phyloP scores from a whole-genome alignment of 1,140 invertebrate species.

The Cephus cinctus region DNA sequence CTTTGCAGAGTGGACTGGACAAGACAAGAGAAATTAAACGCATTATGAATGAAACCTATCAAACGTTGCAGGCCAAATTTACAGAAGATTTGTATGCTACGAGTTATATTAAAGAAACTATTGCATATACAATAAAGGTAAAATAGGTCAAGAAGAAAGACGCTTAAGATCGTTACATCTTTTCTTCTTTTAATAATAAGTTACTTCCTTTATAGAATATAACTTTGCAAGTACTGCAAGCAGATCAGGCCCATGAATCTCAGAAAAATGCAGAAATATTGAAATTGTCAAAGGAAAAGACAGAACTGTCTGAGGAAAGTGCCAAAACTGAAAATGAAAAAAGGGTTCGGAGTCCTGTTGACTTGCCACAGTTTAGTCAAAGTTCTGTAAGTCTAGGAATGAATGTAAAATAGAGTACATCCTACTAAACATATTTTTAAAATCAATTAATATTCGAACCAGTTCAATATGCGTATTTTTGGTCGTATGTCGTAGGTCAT shows the following conservation, averaged over 20 bases:
- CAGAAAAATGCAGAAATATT: conserved; percentile 16
- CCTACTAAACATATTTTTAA: too few species aligned
- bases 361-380: background rate
- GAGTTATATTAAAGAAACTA: conserved; percentile 34
- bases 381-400: background rate
- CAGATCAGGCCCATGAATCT: conserved; percentile 19
- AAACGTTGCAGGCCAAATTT: conserved; percentile 34
- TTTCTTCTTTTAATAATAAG: background rate
- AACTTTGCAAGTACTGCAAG: conserved; percentile 36
- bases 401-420: too few species aligned
- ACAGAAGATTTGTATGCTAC: conserved; percentile 33
- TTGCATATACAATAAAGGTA: conserved; percentile 40
- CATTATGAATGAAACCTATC: conserved; percentile 42
- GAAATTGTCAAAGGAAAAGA: too few species aligned
- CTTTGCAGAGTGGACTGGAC: conserved; percentile 12
- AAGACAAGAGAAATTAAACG: conserved; percentile 33
- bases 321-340: too few species aligned
- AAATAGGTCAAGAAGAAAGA: conserved; percentile 4
- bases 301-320: too few species aligned
- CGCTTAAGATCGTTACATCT: conserved; percentile 1
- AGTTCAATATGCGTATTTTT: too few species aligned
- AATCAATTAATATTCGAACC: background rate
- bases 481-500: too few species aligned
- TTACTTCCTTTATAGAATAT: conserved; percentile 28
- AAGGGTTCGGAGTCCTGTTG: too few species aligned